A percentile compares a stretch with the other conserved stretches of the same genome.
These are phyloP conservation scores for Ophioninae sp. DNA, from an alignment of 2,888 invertebrate species.

Conservation along the genomic window DNA sequence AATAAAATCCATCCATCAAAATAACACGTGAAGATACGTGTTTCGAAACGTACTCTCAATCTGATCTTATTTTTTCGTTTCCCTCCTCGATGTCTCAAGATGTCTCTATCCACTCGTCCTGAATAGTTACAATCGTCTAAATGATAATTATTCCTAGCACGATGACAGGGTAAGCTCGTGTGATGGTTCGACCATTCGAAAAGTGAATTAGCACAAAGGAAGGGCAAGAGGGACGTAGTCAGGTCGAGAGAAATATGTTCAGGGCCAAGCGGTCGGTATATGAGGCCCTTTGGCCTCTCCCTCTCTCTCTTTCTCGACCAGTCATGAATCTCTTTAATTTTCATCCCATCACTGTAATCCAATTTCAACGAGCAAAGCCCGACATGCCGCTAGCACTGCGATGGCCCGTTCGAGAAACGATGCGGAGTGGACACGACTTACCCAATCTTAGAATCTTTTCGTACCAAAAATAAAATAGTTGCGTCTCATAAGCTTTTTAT, in stretches of 20 bases:
- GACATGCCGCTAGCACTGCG: conserved; percentile 31
- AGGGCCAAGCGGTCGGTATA: background rate
- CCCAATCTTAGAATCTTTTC: conserved; percentile 14
- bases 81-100: no score
- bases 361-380: conserved; percentile 51
- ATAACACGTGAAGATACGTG: no score
- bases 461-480: conserved; percentile 1
- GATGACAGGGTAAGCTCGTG: background rate
- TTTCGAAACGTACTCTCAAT: no score
- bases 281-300: background rate
- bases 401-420: conserved; percentile 20
- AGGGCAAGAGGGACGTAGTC: conserved; percentile 9
- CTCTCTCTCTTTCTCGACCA: conserved; percentile 2
- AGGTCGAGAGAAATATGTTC: conserved; percentile 26
- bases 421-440: conserved; percentile 21
- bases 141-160: no score
- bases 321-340: conserved; percentile 60
- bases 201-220: background rate
- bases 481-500: background rate
- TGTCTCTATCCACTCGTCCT: no score
- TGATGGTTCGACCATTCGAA: background rate
- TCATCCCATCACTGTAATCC: conserved; percentile 64
- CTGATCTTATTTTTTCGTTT: no score
- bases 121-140: no score
- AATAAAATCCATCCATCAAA: no score